Evolutionary conservation across 2,113 vertebrate species (phyloP).

Genomic region (Dolichotis patagonum): DNA sequence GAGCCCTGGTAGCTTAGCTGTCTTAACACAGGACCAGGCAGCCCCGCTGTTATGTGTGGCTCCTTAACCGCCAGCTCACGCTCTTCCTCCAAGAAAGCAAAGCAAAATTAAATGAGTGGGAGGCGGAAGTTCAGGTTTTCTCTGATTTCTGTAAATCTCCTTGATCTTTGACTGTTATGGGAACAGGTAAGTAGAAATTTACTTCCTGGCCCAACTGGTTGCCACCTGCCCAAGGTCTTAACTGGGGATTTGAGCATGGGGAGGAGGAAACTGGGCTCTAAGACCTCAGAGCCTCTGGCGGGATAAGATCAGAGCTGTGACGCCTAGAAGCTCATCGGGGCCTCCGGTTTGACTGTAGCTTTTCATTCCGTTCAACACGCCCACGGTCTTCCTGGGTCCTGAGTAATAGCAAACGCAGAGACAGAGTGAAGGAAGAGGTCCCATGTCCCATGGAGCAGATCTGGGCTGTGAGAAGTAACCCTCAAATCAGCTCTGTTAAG

Average conservation of each 20-base stretch:
- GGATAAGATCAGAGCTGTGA: background rate
- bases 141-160: accelerated
- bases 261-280: background rate
- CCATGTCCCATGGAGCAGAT: accelerated
- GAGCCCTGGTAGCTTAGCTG: accelerated
- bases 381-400: background rate
- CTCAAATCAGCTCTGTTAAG: background rate
- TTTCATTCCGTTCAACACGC: accelerated
- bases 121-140: background rate
- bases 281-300: background rate
- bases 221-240: background rate
- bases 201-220: background rate
- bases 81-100: background rate
- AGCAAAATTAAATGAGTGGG: background rate
- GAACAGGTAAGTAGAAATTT: background rate
- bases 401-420: background rate
- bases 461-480: background rate
- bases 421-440: background rate
- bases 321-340: background rate
- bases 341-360: background rate
- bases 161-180: background rate
- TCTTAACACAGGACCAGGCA: background rate
- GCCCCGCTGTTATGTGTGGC: accelerated
- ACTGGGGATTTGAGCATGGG: background rate
- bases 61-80: background rate